These are phyloP conservation scores for Gracilinanus agilis DNA, from an alignment of 2,113 vertebrate genomes.

Conservation along the genomic window DNA sequence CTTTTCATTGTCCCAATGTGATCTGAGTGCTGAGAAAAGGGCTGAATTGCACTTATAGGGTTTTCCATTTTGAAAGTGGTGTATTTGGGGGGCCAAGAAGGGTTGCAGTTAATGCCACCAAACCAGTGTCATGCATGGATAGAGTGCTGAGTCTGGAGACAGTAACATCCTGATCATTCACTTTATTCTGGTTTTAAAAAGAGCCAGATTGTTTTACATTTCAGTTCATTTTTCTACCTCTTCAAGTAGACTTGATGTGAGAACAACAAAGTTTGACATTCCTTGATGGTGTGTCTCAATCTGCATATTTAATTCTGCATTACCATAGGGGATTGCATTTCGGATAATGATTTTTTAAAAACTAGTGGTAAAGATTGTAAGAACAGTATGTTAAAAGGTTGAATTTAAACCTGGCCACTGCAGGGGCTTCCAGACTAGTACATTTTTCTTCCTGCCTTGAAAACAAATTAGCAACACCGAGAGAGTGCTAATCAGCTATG, in stretches of 20 bases:
- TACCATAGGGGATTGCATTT: constrained; percentile 12
- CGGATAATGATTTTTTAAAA: constrained; percentile 49
- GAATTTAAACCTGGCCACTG: constrained; percentile 39
- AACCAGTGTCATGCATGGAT: constrained; percentile 31
- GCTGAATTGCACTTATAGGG: constrained; percentile 26
- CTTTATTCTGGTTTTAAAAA: constrained; percentile 35
- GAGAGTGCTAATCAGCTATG: constrained; percentile 23
- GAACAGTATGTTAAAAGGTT: constrained; percentile 35
- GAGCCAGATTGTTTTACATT: background rate
- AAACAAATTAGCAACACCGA: constrained; percentile 27
- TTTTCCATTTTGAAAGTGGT: constrained; percentile 40
- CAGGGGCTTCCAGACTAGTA: constrained; percentile 29
- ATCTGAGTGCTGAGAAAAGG: constrained; percentile 24
- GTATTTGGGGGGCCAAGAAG: background rate
- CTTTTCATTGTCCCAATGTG: constrained; percentile 3
- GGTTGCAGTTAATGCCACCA: constrained; percentile 11
- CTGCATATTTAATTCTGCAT: constrained; percentile 20
- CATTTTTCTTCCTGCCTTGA: constrained; percentile 34
- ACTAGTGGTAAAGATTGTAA: constrained; percentile 29
- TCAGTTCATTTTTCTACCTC: background rate
- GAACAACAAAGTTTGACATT: background rate
- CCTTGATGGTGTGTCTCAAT: constrained; percentile 35
- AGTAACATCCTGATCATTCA: constrained; percentile 33
- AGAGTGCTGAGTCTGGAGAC: no score
- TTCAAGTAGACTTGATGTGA: background rate